Evolutionary conservation across 2,797 vertebrate genomes (phyloP), one percentile per base, ranked within the genome.

Genomic region (Columba guinea): DNA sequence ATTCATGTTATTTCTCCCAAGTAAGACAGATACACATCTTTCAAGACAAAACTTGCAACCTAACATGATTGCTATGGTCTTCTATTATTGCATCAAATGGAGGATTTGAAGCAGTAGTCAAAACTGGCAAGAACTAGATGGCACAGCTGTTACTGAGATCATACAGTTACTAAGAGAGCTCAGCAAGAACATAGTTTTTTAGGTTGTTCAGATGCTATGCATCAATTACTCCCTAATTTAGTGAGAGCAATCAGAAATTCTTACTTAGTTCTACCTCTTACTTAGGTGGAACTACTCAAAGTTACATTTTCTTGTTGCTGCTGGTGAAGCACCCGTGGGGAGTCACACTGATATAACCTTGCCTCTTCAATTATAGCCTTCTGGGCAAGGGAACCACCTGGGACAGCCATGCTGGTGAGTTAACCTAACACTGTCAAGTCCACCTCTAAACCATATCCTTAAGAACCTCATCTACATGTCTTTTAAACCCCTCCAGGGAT

Each of bases 261-360:
- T 75, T n/a, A 12, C 28, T 23, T 26, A 32, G 17, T 79, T 68
- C 48, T 48, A 48, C 0, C 24, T 87, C 58, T 35, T 65, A 0
- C 44, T 46, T 22, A 2, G 13, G 26, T 88, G 23, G 21, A 49
- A 6, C 41, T 58, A 28, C 39, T 75, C 19, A 1, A 17, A 70
- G 8, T 60, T 84, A 5, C 13, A 2, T 44, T 7, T 11, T 58
- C 20, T 20, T 62, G 9, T 13, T 90, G 58, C 13, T 52, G 53
- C 34, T 77, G 41, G 32, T 76, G 51, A 56, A 71, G 51, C 39
- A 51, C 7, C 17, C 3, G 1, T n/a, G 17, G 10, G 39, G 5
- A 88, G 21, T 39, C 32, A 11, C 35, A 16, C 27, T 22, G 11
- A 13, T 27, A 17, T 0, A 46, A 26, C 11, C 46, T 39, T 0